Base-by-base conservation (phyloP, 2,888 invertebrate genomes). In the Melieria picta region DNA sequence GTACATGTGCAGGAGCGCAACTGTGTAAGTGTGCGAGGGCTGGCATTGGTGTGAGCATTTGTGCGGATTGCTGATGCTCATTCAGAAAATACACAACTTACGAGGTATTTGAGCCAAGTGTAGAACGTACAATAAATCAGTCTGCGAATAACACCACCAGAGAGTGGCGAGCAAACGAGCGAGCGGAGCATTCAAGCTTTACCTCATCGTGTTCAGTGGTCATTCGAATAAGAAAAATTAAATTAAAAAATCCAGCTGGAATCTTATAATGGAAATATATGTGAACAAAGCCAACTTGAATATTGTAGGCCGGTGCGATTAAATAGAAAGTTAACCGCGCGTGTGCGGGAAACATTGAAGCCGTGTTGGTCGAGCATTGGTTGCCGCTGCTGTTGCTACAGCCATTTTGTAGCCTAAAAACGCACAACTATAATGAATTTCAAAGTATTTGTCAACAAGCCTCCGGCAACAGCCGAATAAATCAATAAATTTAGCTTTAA, bases 61-160 rank as follows among this genome's bases (percentile, higher is more conserved):
- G 30, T 3, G 30, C 30, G 30, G 30, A 30, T 30, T 30, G 30
- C 30, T 30, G 30, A 2, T 30, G 30, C 30, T 30, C 30, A 30
- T 30, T 30, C 30, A 1, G 30, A 30, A 30, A 30, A 30, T 30
- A 30, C 30, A 30, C 30, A 30, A 30, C 30, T 30, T 3, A 30
- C 30, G 30, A 47, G 60, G 71, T 75, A 76, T 78, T 77, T 75
- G 71, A 78, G 76, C 72, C 66, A 72, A 72, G 71, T 74, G 75
- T 67, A 63, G 73, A 68, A 71, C 71, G 72, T 75, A 74, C 72
- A 77, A 77, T 77, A 77, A 78, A 75, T 79, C 75, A 77, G 79
- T 79, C 76, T 75, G 73, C 75, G 58, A 69, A 72, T 75, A 75
- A 74, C 77, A 75, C 72, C 74, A 72, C n/a, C 61, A 11, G 42